A percentile compares a stretch with the other conserved stretches of the same genome.
Evolutionary conservation across 2,888 invertebrate genomes (phyloP).

Genomic region (Halocaridina rubra): DNA sequence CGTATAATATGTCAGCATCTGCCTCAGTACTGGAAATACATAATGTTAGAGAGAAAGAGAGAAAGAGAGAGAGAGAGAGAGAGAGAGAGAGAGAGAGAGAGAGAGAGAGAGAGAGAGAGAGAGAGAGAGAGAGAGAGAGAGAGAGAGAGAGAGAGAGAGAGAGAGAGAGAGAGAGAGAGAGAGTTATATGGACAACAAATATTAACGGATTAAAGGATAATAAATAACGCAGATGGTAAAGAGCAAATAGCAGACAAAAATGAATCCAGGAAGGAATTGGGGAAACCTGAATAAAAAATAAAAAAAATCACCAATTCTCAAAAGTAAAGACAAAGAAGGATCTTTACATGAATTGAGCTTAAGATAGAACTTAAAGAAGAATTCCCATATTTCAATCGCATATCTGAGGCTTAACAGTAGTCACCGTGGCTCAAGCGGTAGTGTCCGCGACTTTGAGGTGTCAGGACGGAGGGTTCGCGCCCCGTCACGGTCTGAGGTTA

Average conservation of each 20-base stretch:
- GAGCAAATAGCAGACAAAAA: neutral
- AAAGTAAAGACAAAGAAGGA: too few species aligned
- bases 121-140: constrained; percentile 13
- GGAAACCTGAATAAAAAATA: neutral
- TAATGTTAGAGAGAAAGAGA: neutral
- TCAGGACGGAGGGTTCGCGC: too few species aligned
- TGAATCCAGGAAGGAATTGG: neutral
- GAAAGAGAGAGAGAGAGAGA: neutral
- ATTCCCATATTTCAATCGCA: too few species aligned
- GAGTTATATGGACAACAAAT: neutral
- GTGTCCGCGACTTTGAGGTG: too few species aligned
- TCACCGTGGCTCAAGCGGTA: too few species aligned
- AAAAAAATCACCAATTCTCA: neutral
- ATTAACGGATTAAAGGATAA: neutral
- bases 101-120: neutral
- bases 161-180: constrained; percentile 24
- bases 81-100: neutral
- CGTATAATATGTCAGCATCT: too few species aligned
- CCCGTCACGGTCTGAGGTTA: too few species aligned
- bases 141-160: constrained; percentile 9
- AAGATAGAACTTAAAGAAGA: too few species aligned
- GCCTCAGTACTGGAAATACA: too few species aligned
- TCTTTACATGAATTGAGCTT: too few species aligned
- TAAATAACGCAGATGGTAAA: neutral
- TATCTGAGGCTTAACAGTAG: too few species aligned